These are phyloP conservation scores for Macquaria australasica DNA, from an alignment of 2,113 vertebrate genomes.

Conservation along the genomic window DNA sequence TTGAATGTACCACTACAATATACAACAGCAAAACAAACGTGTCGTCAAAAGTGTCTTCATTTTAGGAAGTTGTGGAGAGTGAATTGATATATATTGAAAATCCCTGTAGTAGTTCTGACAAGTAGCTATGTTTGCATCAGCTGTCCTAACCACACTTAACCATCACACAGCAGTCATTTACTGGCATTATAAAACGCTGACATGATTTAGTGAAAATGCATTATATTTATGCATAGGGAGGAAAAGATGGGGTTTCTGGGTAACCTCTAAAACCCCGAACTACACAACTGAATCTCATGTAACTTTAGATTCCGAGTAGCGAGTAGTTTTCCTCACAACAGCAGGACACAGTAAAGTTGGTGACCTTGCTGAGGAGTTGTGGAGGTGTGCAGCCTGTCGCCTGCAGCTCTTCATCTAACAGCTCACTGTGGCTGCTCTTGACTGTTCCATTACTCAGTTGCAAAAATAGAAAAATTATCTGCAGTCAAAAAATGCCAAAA, in stretches of 20 bases:
- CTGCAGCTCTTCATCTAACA: neutral
- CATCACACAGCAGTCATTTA: neutral
- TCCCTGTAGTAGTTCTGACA: neutral
- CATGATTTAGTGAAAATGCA: neutral
- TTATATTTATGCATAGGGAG: neutral
- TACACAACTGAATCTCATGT: neutral
- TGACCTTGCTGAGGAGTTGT: neutral
- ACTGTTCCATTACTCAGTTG: neutral
- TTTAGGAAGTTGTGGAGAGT: neutral
- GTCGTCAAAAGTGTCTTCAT: neutral
- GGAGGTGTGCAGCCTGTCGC: neutral
- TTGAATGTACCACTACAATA: constrained; percentile 16
- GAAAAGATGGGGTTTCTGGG: neutral
- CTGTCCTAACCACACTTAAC: neutral
- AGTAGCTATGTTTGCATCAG: neutral
- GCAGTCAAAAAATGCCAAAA: no score
- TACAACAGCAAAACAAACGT: neutral
- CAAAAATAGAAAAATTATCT: neutral
- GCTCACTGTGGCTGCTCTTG: neutral
- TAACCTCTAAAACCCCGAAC: neutral
- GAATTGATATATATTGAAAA: neutral
- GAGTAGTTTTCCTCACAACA: no score
- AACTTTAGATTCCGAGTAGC: neutral
- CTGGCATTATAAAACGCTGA: neutral
- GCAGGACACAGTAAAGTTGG: neutral